Base-by-base conservation (phyloP, 2,888 invertebrate genomes). In the Lasius fuliginosus region DNA sequence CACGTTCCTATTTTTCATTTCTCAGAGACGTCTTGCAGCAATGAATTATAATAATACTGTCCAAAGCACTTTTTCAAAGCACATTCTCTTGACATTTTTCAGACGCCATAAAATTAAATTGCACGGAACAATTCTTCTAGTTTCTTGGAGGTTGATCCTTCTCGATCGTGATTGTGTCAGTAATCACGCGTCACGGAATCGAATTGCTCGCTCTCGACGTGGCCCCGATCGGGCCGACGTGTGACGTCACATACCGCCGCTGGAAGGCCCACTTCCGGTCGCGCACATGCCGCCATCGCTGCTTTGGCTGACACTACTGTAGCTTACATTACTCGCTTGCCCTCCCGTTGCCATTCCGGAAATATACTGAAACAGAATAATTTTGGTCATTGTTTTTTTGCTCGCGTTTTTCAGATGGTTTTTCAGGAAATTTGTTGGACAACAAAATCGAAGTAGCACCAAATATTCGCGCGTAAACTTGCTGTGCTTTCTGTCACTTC, bases 161-260 rank as follows among this genome's bases (percentile, higher is more conserved):
- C 65, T 56, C 3, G 9, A 46, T n/a, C 53, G 1, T 53, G 53
- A 49, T 67, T 15, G 15, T 18, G 9, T n/a, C 53, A 67, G 12
- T 40, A 92, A 93, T 94, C 94, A 94, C 93, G 94, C 93, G 82
- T 94, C 94, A 56, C 94, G 93, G 74, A 94, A 94, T 75, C 94
- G 92, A 82, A 94, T 94, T 23, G 93, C 94, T 40, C 94, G 90
- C 46, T 94, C 94, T 49, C 94, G 90, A 62, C 93, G 91, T 77
- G 94, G 94, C 91, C 94, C 94, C 75, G 92, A 58, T 68, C 93
- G 94, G 92, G 94, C 92, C 93, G 93, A 92, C 75, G 93, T 91
- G 89, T 93, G 92, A 86, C 94, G 94, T 94, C 94, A 94, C 90
- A 94, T 94, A 75, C 94, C 93, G 27, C 92, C 88, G n/a, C 82